phyloP scores from a whole-genome alignment of 2,113 vertebrate species.

The Phoenicopterus ruber region DNA sequence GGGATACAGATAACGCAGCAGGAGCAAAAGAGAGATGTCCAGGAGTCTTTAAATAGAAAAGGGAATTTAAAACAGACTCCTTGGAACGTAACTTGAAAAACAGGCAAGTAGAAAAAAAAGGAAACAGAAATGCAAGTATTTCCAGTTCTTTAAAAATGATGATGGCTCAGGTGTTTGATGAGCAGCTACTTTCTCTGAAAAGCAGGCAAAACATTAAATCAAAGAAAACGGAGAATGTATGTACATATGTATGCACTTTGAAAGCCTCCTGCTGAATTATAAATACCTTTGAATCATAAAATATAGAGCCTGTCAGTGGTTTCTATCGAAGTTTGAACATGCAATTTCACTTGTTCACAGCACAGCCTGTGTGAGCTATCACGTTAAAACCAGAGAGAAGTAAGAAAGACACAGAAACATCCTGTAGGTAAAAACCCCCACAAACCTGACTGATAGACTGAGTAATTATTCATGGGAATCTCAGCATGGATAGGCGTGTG shows the following conservation, averaged over 20 bases:
- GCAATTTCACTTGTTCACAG: constrained; percentile 14
- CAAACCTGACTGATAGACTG: neutral
- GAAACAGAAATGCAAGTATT: neutral
- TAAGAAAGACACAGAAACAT: neutral
- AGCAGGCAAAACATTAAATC: neutral
- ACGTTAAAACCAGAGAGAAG: neutral
- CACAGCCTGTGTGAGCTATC: neutral
- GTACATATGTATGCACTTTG: neutral
- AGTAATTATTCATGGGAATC: neutral
- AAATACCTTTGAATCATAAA: constrained; percentile 8
- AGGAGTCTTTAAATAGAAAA: neutral
- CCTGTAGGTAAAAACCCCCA: neutral
- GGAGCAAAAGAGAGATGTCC: neutral
- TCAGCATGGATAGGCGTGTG: neutral
- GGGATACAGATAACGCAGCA: neutral
- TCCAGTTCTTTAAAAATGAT: neutral
- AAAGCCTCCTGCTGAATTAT: constrained; percentile 32
- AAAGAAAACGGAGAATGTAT: neutral
- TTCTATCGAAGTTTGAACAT: neutral
- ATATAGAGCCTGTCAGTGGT: neutral
- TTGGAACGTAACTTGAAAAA: neutral
- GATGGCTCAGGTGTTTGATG: neutral
- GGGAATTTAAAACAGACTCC: neutral
- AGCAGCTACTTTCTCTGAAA: neutral
- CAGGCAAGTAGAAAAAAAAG: neutral